These are phyloP conservation scores for Python bivittatus DNA, from an alignment of 2,113 vertebrate species.

Conservation along the genomic window DNA sequence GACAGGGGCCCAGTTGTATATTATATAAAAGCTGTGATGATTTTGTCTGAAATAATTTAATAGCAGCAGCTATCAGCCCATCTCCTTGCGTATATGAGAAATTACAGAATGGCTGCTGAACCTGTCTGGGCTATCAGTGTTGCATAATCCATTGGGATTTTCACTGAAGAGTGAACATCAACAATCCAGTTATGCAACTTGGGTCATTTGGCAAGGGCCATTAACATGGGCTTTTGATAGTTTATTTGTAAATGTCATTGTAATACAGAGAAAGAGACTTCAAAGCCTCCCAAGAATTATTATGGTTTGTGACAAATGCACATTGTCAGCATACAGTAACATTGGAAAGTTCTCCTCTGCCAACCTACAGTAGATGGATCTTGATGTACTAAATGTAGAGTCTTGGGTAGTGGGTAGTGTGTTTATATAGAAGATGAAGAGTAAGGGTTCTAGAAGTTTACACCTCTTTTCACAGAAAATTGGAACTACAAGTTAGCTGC, in stretches of 20 bases:
- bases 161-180: background rate
- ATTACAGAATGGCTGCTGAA: background rate
- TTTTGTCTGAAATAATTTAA: background rate
- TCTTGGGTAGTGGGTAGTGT: background rate
- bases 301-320: background rate
- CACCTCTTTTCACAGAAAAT: background rate
- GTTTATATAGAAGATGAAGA: background rate
- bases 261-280: background rate
- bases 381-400: background rate
- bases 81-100: background rate
- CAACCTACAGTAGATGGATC: background rate
- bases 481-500: background rate
- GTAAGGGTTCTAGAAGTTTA: background rate
- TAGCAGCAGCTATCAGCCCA: background rate
- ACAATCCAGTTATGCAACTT: background rate
- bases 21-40: background rate
- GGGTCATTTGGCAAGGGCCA: background rate
- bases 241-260: background rate
- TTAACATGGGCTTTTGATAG: background rate
- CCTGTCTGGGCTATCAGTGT: background rate
- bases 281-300: background rate
- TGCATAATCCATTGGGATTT: background rate
- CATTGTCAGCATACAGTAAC: background rate
- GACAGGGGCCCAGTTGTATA: background rate
- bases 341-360: background rate